Evolutionary conservation across 2,797 vertebrate genomes (phyloP), one percentile per base, ranked within the genome.

Genomic region (Numenius phaeopus): DNA sequence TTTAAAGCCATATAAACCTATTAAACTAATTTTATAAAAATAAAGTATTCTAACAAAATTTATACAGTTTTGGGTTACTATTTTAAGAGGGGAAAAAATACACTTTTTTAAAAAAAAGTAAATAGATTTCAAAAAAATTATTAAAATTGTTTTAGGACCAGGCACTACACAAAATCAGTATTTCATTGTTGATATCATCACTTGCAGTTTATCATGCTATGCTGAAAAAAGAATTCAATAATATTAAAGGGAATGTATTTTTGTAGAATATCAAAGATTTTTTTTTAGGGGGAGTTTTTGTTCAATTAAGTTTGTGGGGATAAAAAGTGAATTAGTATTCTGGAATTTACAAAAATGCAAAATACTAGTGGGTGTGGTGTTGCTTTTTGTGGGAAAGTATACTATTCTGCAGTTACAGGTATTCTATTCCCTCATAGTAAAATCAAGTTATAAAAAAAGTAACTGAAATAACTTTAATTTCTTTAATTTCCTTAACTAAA

Each of bases 161-260:
- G 54, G n/a, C 32, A 46, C 2, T 54, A 50, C 12, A 37, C 42
- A 90, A 91, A 84, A 79, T 90, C 1, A 3, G 4, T 64, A 29
- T 78, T 72, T 71, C 0, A 0, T 47, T 83, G 9, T 72, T 79
- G 32, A 5, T 79, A 8, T 32, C 0, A 1, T 73, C 0, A 8
- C 73, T 81, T 75, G 14, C 40, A 52, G 15, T 73, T 84, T 62
- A 29, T 59, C 2, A 1, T 72, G 10, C 61, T 65, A 4, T 39
- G 18, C 8, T 87, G 46, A 39, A 50, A 93, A 81, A 91, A 61
- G 0, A 59, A 55, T 50, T 89, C 2, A 24, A 2, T 71, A 52
- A 5, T 17, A 26, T 47, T 57, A 66, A 92, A 89, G 37, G 10
- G 6, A 85, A 26, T n/a, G 21, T 8, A 3, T 1, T 90, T 85